phyloP scores from a whole-genome alignment of 2,113 vertebrate species.

The Meriones unguiculatus region DNA sequence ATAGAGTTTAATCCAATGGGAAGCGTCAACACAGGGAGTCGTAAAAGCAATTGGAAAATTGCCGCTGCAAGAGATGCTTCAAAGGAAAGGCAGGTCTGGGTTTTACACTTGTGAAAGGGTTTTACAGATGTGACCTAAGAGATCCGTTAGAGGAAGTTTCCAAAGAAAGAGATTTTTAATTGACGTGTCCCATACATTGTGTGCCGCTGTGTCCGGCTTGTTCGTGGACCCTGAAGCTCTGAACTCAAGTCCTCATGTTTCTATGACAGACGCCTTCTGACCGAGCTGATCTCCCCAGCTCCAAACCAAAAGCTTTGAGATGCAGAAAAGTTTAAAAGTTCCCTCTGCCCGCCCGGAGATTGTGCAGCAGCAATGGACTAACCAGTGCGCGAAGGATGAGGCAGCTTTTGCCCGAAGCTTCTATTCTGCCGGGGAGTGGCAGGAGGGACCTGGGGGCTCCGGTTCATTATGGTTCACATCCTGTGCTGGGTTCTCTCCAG shows the following conservation, averaged over 20 bases:
- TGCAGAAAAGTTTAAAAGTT: not conserved
- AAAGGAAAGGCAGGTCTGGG: too few species aligned
- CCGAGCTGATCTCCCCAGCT: not conserved
- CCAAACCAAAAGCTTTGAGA: slow-evolving; percentile 5
- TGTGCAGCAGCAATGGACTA: not conserved
- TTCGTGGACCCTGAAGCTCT: not conserved
- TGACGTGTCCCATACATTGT: not conserved
- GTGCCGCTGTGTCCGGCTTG: not conserved
- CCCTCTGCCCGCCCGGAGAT: not conserved
- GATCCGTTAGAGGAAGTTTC: not conserved
- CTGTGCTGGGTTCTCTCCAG: not conserved
- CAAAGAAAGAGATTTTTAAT: not conserved
- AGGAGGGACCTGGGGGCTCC: not conserved
- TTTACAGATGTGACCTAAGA: not conserved
- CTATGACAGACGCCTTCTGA: not conserved
- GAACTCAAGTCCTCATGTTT: not conserved
- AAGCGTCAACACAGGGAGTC: not conserved
- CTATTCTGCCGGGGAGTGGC: not conserved
- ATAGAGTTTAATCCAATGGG: not conserved
- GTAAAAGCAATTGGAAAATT: not conserved
- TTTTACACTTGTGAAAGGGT: not conserved
- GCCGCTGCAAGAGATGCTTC: not conserved
- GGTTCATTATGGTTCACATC: not conserved
- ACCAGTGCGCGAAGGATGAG: not conserved
- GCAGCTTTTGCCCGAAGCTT: not conserved